phyloP scores from a whole-genome alignment of 2,797 vertebrate species.

The Pitangus sulphuratus region DNA sequence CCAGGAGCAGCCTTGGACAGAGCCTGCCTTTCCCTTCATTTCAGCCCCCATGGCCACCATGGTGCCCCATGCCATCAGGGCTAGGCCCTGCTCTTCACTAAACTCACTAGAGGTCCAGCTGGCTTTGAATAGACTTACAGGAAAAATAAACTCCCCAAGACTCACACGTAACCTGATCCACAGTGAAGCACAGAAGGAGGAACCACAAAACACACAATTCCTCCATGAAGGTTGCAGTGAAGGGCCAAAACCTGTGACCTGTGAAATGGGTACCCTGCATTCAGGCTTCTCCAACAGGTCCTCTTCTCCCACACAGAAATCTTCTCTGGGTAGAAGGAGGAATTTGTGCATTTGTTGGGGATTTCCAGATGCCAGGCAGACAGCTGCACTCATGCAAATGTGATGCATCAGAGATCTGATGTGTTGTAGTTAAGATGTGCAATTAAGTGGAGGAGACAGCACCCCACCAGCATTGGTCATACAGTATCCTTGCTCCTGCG shows the following conservation, averaged over 20 bases:
- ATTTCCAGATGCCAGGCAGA: not conserved
- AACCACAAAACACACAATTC: not conserved
- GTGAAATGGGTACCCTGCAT: not conserved
- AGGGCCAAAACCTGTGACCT: not conserved
- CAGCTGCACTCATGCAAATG: not conserved
- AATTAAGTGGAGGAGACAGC: not conserved
- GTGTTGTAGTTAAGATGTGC: not conserved
- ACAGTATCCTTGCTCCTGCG: not conserved
- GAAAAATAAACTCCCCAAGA: not conserved
- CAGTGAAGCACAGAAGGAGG: not conserved
- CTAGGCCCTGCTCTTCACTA: not conserved
- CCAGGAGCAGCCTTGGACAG: not conserved
- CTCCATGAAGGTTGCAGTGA: not conserved
- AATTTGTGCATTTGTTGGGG: not conserved
- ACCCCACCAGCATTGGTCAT: not conserved
- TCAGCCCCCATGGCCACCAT: not conserved
- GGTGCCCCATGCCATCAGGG: accelerated
- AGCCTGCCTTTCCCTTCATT: not conserved
- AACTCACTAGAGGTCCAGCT: not conserved
- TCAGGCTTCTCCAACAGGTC: not conserved
- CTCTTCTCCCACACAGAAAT: not conserved
- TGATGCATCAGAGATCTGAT: not conserved
- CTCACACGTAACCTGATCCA: not conserved
- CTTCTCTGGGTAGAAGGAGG: not conserved
- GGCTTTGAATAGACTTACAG: not conserved